Evolutionary conservation across 2,113 vertebrate genomes (phyloP).

Genomic region (Eulacestoma nigropectus): DNA sequence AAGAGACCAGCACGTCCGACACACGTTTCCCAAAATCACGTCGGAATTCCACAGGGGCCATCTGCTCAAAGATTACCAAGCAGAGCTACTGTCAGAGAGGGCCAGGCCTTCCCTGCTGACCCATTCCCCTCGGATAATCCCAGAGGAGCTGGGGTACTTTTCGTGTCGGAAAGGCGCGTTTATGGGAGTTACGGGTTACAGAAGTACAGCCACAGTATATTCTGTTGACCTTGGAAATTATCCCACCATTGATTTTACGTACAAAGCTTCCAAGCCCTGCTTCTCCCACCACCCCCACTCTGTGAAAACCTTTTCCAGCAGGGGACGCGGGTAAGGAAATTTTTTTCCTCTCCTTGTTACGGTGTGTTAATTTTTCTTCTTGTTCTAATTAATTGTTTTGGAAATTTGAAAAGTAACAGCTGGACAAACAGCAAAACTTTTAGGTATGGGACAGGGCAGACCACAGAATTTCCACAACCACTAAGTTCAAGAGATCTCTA

Average conservation of each 20-base stretch:
- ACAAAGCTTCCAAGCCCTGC: not conserved
- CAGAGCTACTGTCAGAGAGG: not conserved
- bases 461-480: not conserved
- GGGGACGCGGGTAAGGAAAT: not conserved
- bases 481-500: not conserved
- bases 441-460: not conserved
- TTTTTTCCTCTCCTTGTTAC: not conserved
- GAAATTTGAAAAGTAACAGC: not conserved
- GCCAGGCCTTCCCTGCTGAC: not conserved
- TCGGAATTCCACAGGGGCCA: not conserved
- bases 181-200: not conserved
- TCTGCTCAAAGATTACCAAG: not conserved
- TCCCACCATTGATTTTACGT: not conserved
- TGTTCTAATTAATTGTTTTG: not conserved
- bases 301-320: not conserved
- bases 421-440: not conserved
- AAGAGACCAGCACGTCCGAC: not conserved
- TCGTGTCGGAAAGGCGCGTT: not conserved
- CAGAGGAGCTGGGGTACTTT: not conserved
- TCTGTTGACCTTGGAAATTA: conserved; percentile 19
- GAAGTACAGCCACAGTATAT: not conserved
- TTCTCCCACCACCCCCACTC: not conserved
- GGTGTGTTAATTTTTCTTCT: not conserved
- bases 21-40: not conserved
- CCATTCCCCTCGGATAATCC: not conserved